Base-by-base conservation (phyloP, 2,113 vertebrate genomes). In the Pogona vitticeps region DNA sequence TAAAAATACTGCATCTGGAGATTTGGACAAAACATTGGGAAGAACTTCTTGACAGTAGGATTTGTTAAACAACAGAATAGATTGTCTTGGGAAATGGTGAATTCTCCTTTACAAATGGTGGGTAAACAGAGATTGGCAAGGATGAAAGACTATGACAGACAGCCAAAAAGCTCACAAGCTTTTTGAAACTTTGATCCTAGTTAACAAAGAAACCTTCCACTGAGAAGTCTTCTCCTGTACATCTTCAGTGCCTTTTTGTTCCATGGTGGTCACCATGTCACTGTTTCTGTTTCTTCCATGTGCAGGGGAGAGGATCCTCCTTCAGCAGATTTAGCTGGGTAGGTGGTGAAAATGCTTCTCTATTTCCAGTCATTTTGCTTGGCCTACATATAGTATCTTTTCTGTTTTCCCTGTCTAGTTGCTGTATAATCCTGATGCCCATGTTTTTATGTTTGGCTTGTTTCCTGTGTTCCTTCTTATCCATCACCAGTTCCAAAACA, bases 311-410 rank as follows among this genome's bases (percentile, higher is more conserved):
- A 97, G 97, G 97, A 97, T 95, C 98, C 95, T 97, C 97, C 92
- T 96, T 96, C 94, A 96, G 97, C 96, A 98, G 97, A 97, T 98
- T 99, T 95, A 98, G 98, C 97, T 98, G 98, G 98, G 98, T 99
- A 99, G 97, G 98, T 99, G 96, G 94, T 21, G 0, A 89, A 75
- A 1, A 8, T 77, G 38, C 90, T 91, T 91, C 89, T 10, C 89
- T 10, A 1, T 0, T 83, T 90, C 79, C 89, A 82, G 93, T 86
- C 80, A 61, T 91, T 93, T 93, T 89, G 90, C 91, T 90, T 91
- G 91, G 85, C 88, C 93, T 96, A 93, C 95, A 94, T 46, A 73
- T 40, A 91, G 83, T 89, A 5, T 87, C 78, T 20, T 40, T 82
- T 77, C 23, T 72, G 73, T 56, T 86, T 80, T 87, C 78, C 87